Conservation (phyloP, 2,113 vertebrate genomes). For the Thomomys bottae region DNA sequence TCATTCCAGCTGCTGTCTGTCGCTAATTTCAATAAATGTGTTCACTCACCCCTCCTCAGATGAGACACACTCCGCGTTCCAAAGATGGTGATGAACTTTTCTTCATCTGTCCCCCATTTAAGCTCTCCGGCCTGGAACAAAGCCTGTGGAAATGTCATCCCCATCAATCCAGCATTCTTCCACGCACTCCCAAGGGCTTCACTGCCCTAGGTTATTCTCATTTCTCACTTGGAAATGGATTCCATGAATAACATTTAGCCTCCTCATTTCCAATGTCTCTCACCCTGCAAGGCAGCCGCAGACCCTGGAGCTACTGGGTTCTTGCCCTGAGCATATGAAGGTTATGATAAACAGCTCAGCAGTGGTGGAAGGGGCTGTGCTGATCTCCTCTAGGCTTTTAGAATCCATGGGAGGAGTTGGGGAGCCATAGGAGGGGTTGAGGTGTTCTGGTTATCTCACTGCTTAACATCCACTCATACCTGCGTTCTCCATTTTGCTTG, state of each 20-base stretch:
- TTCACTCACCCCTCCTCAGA: slow-evolving; percentile 89
- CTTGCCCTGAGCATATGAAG: background rate
- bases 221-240: background rate
- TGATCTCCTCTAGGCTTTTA: too few species aligned
- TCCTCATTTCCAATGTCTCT: background rate
- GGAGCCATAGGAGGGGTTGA: background rate
- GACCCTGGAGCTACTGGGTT: background rate
- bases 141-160: slow-evolving; percentile 83
- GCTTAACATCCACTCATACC: background rate
- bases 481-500: background rate
- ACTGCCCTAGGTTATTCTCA: background rate
- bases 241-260: too few species aligned
- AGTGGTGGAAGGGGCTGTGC: too few species aligned
- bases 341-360: background rate
- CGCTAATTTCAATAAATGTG: background rate
- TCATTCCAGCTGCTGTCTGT: background rate
- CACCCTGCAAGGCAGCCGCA: background rate
- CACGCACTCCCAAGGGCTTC: background rate
- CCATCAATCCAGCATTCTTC: background rate
- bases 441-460: background rate
- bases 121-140: slow-evolving; percentile 93
- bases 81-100: slow-evolving; percentile 94
- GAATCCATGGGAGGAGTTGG: too few species aligned
- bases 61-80: slow-evolving; percentile 93
- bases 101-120: slow-evolving; percentile 96